Conservation (phyloP, 1,140 invertebrate genomes). For the Hyposmocoma kahamanoa region DNA sequence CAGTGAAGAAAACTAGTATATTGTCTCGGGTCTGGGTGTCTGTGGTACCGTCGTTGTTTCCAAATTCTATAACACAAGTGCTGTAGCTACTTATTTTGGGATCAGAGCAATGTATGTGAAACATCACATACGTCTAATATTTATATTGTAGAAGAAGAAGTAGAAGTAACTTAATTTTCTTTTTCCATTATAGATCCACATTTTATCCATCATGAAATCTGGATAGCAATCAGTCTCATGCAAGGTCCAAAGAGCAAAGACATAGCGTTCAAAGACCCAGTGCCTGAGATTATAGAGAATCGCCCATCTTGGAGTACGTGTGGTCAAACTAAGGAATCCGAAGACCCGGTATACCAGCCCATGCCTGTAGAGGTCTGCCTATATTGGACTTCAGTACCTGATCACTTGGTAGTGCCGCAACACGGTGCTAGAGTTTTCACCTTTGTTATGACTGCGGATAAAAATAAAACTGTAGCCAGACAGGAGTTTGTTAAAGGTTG, state of each 20-base stretch:
- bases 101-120: too few relatives aligned
- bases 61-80: too few relatives aligned
- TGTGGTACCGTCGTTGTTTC: too few relatives aligned
- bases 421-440: conserved; percentile 61
- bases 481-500: conserved; percentile 71
- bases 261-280: conserved; percentile 45
- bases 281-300: conserved; percentile 47
- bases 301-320: conserved; percentile 52
- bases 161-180: too few relatives aligned
- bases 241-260: conserved; percentile 55
- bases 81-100: too few relatives aligned
- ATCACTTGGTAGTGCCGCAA: conserved; percentile 60
- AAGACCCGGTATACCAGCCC: conserved; percentile 64
- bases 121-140: too few relatives aligned
- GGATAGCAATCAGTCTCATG: conserved; percentile 59
- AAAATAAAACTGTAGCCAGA: conserved; percentile 62
- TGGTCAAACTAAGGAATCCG: conserved; percentile 55
- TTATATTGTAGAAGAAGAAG: too few relatives aligned
- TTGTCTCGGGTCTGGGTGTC: too few relatives aligned
- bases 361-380: conserved; percentile 52
- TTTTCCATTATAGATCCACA: conserved; percentile 57
- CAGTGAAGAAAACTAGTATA: too few relatives aligned
- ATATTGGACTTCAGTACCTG: conserved; percentile 69
- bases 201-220: conserved; percentile 55
- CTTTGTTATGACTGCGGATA: conserved; percentile 71